Evolutionary conservation across 2,888 invertebrate genomes (phyloP), one percentile per base, ranked within the genome.

Genomic region (Lucinisca nassula): DNA sequence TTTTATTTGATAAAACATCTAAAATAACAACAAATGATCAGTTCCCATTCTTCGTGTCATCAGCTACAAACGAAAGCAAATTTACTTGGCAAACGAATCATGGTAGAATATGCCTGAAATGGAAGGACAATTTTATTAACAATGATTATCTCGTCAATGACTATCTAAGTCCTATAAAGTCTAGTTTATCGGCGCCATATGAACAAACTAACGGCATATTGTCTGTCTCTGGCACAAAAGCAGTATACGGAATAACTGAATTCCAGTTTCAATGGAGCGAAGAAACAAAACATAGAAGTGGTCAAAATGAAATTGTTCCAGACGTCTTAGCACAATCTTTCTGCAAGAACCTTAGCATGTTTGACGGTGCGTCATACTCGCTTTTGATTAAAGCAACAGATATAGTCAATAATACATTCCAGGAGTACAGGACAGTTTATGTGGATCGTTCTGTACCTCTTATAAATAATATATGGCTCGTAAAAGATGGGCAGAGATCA

Each of bases 191-290:
- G 8, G 88, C 84, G 2, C 61, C 73, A 2, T 93, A 93, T 67
- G 93, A 93, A 27, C 91, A 93, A 55, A 82, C 45, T 30, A 72
- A 79, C 21, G 91, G 91, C n/a, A 4, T 49, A 6, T 72, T 93
- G 21, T 87, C 93, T 3, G 75, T 88, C 4, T 45, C 55, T 21
- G 93, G 93, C 17, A 93, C 91, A 0, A 58, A 67, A 73, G 91
- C 92, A 55, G 84, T 92, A 0, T 37, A 87, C 17, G 93, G 93
- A 0, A 82, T 93, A 3, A 74, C 78, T 2, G 51, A 74, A 17
- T 92, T 84, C 72, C 73, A 73, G 17, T 89, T 78, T 73, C 73
- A 37, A 12, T 78, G 88, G 45, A 35, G 40, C 10, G 38, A 51
- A 4, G 30, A 72, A 79, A 21, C 32, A 30, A 45, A 81, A 51